phyloP scores from a whole-genome alignment of 2,797 vertebrate species.

The Austrolebias charrua region DNA sequence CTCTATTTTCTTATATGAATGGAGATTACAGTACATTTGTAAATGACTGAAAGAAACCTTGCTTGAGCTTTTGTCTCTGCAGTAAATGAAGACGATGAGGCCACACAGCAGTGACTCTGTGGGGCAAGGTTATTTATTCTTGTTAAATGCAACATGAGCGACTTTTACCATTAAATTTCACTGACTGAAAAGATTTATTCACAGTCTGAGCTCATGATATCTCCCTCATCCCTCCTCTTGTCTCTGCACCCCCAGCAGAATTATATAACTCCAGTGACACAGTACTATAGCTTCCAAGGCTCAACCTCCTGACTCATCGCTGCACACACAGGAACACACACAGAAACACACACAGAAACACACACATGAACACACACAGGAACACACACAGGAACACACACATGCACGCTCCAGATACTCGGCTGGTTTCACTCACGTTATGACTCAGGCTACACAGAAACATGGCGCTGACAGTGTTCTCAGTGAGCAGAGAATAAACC shows the following conservation, averaged over 20 bases:
- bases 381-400: slow-evolving; percentile 16
- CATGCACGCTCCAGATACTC: slow-evolving; percentile 13
- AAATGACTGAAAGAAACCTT: background rate
- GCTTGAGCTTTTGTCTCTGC: background rate
- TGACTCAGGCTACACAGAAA: slow-evolving; percentile 12
- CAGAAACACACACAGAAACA: slow-evolving; percentile 14
- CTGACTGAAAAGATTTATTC: slow-evolving; percentile 47
- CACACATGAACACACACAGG: slow-evolving; percentile 10
- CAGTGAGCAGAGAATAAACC: background rate
- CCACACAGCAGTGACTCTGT: background rate
- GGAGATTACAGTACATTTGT: background rate
- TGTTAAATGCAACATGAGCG: slow-evolving; percentile 36
- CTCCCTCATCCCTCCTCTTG: slow-evolving; percentile 2
- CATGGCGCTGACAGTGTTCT: background rate
- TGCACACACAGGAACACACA: slow-evolving; percentile 8
- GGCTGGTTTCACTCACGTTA: slow-evolving; percentile 16
- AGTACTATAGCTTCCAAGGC: slow-evolving; percentile 27
- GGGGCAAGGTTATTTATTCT: slow-evolving; percentile 1
- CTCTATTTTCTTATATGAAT: background rate
- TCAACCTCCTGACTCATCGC: slow-evolving; percentile 45
- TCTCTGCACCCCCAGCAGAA: slow-evolving; percentile 21
- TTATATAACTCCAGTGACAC: slow-evolving; percentile 48
- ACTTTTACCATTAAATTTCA: slow-evolving; percentile 36
- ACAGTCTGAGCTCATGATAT: slow-evolving; percentile 22
- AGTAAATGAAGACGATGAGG: background rate